Evolutionary conservation across 2,797 vertebrate species (phyloP), one percentile per base, ranked within the genome.

Genomic region (Valencia hispanica): DNA sequence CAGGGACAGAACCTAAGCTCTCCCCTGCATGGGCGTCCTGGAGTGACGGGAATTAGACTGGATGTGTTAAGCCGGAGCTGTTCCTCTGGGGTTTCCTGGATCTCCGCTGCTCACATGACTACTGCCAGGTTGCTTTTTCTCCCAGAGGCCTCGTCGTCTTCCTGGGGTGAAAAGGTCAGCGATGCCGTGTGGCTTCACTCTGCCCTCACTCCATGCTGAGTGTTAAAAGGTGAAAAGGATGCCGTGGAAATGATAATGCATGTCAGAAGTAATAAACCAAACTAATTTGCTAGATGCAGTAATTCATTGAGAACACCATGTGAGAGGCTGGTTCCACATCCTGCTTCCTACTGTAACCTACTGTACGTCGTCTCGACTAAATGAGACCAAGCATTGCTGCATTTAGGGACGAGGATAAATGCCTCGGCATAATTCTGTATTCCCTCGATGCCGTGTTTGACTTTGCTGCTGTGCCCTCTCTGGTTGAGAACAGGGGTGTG

Each of bases 401-500:
- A 51, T 50, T n/a, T 81, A 82, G 83, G 65, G 79, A 84, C 32
- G 43, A 51, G 84, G 82, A 91, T 87, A 84, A 87, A 90, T 87
- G 86, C 81, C 77, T 91, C 70, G 76, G 85, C 85, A 85, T 88
- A 79, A 87, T 87, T 79, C 73, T 80, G 72, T 80, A 87, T 86
- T 90, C 90, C 90, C 85, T 66, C 63, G 86, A 87, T 81, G 82
- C 69, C 27, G 2, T 86, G 79, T 91, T 90, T 94, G 91, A 94
- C 93, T 91, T 94, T 92, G 91, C 87, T 86, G 85, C 78, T 45
- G 83, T 90, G 91, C 89, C 91, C 91, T 92, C 83, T 79, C 72
- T 47, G 74, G 41, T 80, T 70, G 78, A 84, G 87, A 82, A 84
- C 27, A 22, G 79, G 73, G 80, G 76, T 79, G 74, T 48, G 48